phyloP scores from a whole-genome alignment of 2,797 vertebrate genomes.

The Girardinus metallicus region DNA sequence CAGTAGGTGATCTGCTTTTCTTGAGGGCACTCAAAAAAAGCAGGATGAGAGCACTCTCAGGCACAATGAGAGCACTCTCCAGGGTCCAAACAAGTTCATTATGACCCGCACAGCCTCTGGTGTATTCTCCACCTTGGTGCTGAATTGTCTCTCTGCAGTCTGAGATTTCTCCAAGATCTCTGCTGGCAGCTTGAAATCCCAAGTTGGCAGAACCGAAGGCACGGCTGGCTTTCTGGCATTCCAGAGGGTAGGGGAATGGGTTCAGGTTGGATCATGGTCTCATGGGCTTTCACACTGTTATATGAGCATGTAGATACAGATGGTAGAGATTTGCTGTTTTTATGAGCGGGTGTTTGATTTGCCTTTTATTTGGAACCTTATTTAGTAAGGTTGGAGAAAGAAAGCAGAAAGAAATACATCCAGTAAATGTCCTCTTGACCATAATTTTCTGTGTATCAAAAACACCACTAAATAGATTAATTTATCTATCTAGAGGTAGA shows the following conservation, averaged over 20 bases:
- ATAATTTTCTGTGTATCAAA: neutral
- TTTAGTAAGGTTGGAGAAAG: neutral
- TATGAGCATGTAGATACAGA: slow-evolving; percentile 24
- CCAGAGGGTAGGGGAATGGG: slow-evolving; percentile 45
- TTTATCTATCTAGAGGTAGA: neutral
- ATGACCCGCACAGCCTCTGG: neutral
- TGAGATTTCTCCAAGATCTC: slow-evolving; percentile 47
- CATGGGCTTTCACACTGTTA: slow-evolving; percentile 13
- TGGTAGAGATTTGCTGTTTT: slow-evolving; percentile 1
- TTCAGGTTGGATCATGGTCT: slow-evolving; percentile 48
- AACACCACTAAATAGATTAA: neutral
- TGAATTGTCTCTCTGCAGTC: slow-evolving; percentile 6
- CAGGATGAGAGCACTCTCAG: neutral
- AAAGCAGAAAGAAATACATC: neutral
- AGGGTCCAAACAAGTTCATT: slow-evolving; percentile 16
- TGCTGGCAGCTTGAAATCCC: slow-evolving; percentile 44
- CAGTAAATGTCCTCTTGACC: neutral
- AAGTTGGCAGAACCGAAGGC: slow-evolving; percentile 49
- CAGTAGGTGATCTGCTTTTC: neutral
- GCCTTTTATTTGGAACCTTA: neutral
- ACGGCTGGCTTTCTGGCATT: slow-evolving; percentile 62
- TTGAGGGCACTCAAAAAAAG: neutral
- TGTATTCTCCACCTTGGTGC: neutral
- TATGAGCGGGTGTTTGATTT: neutral
- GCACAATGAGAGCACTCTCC: neutral